Percentiles rank a stretch among this genome's conserved stretches.
phyloP scores from a whole-genome alignment of 2,113 vertebrate genomes.

The Cyprinus carpio region DNA sequence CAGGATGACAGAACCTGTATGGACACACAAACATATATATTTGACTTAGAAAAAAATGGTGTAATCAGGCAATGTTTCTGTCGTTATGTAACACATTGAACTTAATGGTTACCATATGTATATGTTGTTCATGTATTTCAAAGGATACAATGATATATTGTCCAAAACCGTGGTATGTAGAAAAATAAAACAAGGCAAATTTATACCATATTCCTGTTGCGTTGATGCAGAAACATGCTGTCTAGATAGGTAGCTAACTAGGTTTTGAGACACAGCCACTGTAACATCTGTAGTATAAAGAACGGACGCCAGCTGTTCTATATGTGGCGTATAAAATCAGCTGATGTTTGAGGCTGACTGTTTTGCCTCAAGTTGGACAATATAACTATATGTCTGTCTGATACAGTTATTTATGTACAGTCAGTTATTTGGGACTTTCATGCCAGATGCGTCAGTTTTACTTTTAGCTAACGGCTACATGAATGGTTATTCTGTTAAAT shows the following conservation, averaged over 20 bases:
- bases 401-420: not conserved
- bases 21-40: slow-evolving; percentile 36
- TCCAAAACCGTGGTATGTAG: not conserved
- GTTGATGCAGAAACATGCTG: not conserved
- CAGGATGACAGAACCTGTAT: slow-evolving; percentile 88
- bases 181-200: not conserved
- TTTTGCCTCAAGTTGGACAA: not conserved
- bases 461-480: slow-evolving; percentile 7
- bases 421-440: not conserved
- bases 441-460: not conserved
- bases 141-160: not conserved
- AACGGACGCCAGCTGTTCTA: not conserved
- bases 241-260: not conserved
- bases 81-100: not conserved
- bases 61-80: too few species aligned
- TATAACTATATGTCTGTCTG: too few species aligned
- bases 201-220: not conserved
- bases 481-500: not conserved
- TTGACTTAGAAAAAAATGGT: not conserved
- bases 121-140: not conserved
- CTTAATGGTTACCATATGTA: not conserved
- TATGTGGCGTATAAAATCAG: not conserved
- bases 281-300: not conserved
- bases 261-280: not conserved
- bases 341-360: not conserved